phyloP scores from a whole-genome alignment of 2,888 invertebrate genomes.

The Drosophila monieri region DNA sequence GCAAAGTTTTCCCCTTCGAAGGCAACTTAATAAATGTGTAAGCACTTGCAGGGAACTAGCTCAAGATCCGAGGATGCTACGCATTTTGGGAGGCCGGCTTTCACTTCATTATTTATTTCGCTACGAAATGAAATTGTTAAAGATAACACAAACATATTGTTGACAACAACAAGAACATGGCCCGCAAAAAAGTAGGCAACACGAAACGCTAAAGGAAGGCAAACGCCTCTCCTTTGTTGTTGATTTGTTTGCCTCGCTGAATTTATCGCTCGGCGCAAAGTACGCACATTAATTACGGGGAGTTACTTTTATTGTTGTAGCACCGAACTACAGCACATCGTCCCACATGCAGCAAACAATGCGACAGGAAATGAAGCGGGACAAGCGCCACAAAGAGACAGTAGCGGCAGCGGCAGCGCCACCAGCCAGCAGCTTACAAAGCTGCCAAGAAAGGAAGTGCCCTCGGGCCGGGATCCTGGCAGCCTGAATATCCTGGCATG shows the following conservation, averaged over 20 bases:
- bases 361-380: slow-evolving; percentile 73
- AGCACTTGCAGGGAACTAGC: slow-evolving; percentile 64
- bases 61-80: slow-evolving; percentile 43
- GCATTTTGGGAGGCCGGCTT: slow-evolving; percentile 32
- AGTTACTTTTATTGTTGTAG: slow-evolving; percentile 78
- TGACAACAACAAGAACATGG: slow-evolving; percentile 60
- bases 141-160: slow-evolving; percentile 77
- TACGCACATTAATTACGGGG: slow-evolving; percentile 78
- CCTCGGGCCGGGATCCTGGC: slow-evolving; percentile 15
- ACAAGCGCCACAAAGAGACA: slow-evolving; percentile 48
- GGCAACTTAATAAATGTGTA: slow-evolving; percentile 71
- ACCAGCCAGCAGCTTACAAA: slow-evolving; percentile 15
- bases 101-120: slow-evolving; percentile 75
- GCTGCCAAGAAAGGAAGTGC: slow-evolving; percentile 51
- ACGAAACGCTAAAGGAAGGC: slow-evolving; percentile 40
- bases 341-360: slow-evolving; percentile 72
- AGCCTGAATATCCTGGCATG: slow-evolving; percentile 41
- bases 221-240: slow-evolving; percentile 35
- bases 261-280: slow-evolving; percentile 77
- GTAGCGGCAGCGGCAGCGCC: neutral
- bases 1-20: slow-evolving; percentile 48
- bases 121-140: slow-evolving; percentile 72
- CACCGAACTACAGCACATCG: slow-evolving; percentile 41
- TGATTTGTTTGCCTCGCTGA: slow-evolving; percentile 54
- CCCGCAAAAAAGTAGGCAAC: slow-evolving; percentile 67